Conservation (phyloP, 2,888 invertebrate species). For the Caenorhabditis imperialis region DNA sequence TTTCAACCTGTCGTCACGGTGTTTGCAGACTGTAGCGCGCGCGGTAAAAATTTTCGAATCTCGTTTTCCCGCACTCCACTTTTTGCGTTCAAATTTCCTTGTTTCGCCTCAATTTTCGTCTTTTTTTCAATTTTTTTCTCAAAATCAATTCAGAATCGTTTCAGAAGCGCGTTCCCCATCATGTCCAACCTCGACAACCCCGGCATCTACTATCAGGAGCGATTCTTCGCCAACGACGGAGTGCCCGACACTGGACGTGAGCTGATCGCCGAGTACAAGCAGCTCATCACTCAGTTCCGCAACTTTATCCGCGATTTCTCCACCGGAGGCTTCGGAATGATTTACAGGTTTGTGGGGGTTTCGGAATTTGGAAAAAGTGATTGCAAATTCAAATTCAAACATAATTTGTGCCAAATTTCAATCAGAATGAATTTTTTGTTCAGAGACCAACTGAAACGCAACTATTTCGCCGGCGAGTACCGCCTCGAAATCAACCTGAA, state of each 20-base stretch:
- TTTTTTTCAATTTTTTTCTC: not conserved
- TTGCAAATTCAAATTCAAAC: too few species aligned
- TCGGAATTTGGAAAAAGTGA: not conserved
- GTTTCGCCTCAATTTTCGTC: not conserved
- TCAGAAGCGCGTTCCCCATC: constrained; percentile 33
- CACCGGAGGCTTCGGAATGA: constrained; percentile 93
- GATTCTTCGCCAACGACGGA: constrained; percentile 74
- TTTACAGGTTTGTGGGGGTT: constrained; percentile 85
- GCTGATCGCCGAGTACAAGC: constrained; percentile 74
- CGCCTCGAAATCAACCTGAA: constrained; percentile 93
- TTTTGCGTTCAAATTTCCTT: not conserved
- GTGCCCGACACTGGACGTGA: constrained; percentile 73
- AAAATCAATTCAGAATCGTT: not conserved
- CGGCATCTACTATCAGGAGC: constrained; percentile 74
- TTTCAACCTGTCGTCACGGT: constrained; percentile 11
- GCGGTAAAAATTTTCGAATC: constrained; percentile 34
- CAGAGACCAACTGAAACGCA: constrained; percentile 92
- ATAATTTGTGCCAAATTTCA: too few species aligned
- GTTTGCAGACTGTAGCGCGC: constrained; percentile 17
- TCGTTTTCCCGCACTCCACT: constrained; percentile 7
- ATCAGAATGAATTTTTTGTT: too few species aligned
- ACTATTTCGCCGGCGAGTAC: constrained; percentile 91
- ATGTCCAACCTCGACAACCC: constrained; percentile 74
- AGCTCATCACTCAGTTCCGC: constrained; percentile 90
- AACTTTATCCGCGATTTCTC: constrained; percentile 95